phyloP scores from a whole-genome alignment of 2,797 vertebrate species.

The Sarcoramphus papa region DNA sequence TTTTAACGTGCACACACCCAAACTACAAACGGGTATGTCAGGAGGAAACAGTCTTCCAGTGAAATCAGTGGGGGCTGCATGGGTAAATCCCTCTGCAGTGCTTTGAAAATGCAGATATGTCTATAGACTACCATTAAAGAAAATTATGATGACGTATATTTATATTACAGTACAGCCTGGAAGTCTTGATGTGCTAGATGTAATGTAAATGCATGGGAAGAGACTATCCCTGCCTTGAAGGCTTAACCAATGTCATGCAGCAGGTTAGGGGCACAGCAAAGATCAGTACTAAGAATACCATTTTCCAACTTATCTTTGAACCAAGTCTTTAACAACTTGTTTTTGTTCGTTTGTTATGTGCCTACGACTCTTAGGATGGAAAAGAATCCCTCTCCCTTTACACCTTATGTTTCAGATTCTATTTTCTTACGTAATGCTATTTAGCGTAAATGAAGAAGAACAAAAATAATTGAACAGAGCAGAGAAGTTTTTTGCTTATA shows the following conservation, averaged over 20 bases:
- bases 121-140: constrained; percentile 30
- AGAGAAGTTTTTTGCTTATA: not conserved
- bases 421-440: not conserved
- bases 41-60: not conserved
- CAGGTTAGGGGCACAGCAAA: not conserved
- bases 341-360: not conserved
- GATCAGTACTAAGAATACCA: not conserved
- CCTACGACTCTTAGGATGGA: not conserved
- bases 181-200: not conserved
- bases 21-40: not conserved
- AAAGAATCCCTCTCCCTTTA: not conserved
- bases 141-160: not conserved
- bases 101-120: not conserved
- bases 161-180: constrained; percentile 9
- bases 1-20: not conserved
- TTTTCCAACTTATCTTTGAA: not conserved
- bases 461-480: not conserved
- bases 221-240: not conserved
- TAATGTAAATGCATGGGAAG: not conserved
- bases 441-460: not conserved
- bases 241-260: not conserved
- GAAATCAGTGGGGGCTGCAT: not conserved
- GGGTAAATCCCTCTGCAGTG: not conserved
- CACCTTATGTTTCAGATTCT: not conserved
- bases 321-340: not conserved